Percentiles rank a stretch among this genome's conserved stretches.
Conservation (phyloP, 2,888 invertebrate species). For the Acleris emargana region DNA sequence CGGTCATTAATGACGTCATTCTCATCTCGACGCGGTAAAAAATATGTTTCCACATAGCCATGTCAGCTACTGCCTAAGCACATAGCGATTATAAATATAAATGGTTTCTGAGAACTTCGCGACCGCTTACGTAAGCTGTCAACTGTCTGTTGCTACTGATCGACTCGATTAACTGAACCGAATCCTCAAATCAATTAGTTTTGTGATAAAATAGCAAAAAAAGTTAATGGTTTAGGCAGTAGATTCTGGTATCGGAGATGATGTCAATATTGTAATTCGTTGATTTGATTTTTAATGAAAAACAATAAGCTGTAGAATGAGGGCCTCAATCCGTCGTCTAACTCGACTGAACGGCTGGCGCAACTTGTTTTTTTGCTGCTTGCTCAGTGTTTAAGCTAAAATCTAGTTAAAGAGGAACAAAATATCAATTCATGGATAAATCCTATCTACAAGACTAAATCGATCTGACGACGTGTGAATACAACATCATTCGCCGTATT, state of each 20-base stretch:
- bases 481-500: neutral
- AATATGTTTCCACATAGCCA: conserved; percentile 64
- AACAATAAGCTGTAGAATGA: neutral
- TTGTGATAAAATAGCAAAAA: conserved; percentile 13
- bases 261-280: conserved; percentile 19
- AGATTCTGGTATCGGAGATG: conserved; percentile 5
- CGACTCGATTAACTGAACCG: conserved; percentile 40
- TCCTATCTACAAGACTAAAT: too few relatives aligned
- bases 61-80: conserved; percentile 59
- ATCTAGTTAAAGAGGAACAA: too few relatives aligned
- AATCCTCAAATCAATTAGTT: conserved; percentile 18
- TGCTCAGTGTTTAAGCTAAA: too few relatives aligned
- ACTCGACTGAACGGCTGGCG: too few relatives aligned
- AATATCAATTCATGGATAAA: too few relatives aligned
- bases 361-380: too few relatives aligned
- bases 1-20: conserved; percentile 65
- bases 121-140: conserved; percentile 71
- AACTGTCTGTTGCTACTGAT: conserved; percentile 53
- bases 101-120: conserved; percentile 67
- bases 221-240: conserved; percentile 4
- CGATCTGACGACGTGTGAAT: too few relatives aligned
- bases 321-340: too few relatives aligned
- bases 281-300: neutral
- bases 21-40: conserved; percentile 55
- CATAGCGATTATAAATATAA: conserved; percentile 63